Evolutionary conservation across 2,888 invertebrate genomes (phyloP).

Genomic region (Pterobdella sp.): DNA sequence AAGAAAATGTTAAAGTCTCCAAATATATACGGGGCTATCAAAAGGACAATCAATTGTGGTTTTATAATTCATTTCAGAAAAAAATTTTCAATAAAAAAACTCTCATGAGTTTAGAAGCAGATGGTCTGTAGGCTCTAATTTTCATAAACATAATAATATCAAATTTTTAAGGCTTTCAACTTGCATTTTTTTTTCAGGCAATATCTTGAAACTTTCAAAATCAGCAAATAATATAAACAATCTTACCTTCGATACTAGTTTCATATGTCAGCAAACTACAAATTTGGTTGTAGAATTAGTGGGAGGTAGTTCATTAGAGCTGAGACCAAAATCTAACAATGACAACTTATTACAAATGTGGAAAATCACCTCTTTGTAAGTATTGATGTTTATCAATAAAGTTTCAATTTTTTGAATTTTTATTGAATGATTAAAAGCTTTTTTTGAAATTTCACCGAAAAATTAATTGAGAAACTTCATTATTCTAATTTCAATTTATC

Average conservation of each 20-base stretch:
- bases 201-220: not conserved
- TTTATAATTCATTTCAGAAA: not conserved
- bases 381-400: not conserved
- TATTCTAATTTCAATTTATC: not conserved
- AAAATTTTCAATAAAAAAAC: conserved; percentile 20
- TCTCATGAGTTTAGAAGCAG: not conserved
- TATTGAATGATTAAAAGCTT: not conserved
- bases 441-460: not conserved
- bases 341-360: conserved; percentile 13
- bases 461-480: not conserved
- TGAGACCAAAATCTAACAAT: not conserved
- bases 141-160: not conserved
- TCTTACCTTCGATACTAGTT: not conserved
- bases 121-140: not conserved
- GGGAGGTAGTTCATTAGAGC: not conserved
- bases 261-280: not conserved
- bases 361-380: conserved; percentile 16
- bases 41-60: conserved; percentile 26
- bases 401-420: not conserved
- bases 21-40: not conserved
- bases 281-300: conserved; percentile 13
- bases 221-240: not conserved
- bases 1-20: not conserved
- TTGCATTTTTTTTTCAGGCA: not conserved
- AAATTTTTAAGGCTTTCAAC: not conserved